Percentiles rank a stretch among this genome's conserved stretches.
phyloP scores from a whole-genome alignment of 2,888 invertebrate species.

The Erannis defoliaria region DNA sequence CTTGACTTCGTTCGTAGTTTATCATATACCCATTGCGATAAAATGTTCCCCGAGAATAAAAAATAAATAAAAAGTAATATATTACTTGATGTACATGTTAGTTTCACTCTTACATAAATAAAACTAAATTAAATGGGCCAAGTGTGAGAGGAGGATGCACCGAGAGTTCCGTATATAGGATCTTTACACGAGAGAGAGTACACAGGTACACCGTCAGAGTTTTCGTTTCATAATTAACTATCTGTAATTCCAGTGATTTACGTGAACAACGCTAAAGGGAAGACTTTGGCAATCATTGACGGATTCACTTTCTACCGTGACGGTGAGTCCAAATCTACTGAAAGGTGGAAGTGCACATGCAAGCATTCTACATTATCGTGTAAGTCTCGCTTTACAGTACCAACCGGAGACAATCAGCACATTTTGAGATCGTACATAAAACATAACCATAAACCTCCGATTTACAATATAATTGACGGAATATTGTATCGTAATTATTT shows the following conservation, averaged over 20 bases:
- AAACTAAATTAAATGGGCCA: too few relatives aligned
- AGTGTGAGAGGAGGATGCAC: too few relatives aligned
- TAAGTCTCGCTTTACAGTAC: not conserved
- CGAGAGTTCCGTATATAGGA: too few relatives aligned
- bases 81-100: too few relatives aligned
- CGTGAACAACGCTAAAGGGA: not conserved
- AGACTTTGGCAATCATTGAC: not conserved
- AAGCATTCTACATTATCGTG: not conserved
- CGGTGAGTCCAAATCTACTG: not conserved
- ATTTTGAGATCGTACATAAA: not conserved
- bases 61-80: too few relatives aligned
- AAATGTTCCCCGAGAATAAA: too few relatives aligned
- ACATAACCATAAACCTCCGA: not conserved
- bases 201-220: too few relatives aligned
- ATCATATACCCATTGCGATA: too few relatives aligned
- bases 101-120: too few relatives aligned
- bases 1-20: too few relatives aligned
- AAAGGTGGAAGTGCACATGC: not conserved
- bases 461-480: not conserved
- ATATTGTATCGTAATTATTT: not conserved
- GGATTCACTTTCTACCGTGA: not conserved
- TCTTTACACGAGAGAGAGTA: too few relatives aligned
- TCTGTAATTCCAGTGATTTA: slow-evolving; percentile 2
- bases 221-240: too few relatives aligned
- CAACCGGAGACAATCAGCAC: not conserved